Conservation (phyloP, 30 jellyfish, hydroid and myxozoan species). For the Hydractinia symbiolongicarpus region DNA sequence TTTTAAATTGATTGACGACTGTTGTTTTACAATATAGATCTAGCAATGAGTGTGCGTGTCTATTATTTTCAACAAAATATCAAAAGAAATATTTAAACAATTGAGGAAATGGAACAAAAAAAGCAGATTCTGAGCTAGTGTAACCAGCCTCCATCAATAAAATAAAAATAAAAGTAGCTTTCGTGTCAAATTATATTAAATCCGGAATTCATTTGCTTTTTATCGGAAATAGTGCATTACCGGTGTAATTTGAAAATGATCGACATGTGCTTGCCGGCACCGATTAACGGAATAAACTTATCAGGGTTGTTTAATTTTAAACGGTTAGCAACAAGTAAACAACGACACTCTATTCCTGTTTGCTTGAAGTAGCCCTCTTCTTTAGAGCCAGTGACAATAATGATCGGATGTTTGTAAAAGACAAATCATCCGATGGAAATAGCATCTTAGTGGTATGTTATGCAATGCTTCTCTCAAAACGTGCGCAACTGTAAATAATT, state of each 20-base stretch:
- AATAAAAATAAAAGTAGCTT: neutral
- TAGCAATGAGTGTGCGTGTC: neutral
- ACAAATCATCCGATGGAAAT: no score
- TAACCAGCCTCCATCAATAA: neutral
- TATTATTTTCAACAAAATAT: neutral
- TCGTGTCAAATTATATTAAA: neutral
- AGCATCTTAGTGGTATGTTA: no score
- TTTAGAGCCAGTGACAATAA: no score
- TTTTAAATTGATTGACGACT: no score
- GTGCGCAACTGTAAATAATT: no score
- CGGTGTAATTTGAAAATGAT: slow-evolving; percentile 3
- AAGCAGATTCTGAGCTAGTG: neutral
- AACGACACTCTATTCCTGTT: no score
- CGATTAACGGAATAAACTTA: slow-evolving; percentile 15
- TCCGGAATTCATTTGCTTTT: slow-evolving; percentile 13
- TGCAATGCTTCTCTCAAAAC: no score
- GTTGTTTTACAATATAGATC: no score
- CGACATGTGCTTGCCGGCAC: neutral
- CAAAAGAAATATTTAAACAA: neutral
- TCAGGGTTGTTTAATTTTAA: neutral
- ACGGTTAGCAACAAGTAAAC: no score
- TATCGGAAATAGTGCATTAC: slow-evolving; percentile 10
- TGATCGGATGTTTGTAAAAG: no score
- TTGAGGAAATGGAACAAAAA: neutral
- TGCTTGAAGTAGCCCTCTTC: no score